Base-by-base conservation (phyloP, 2,113 vertebrate genomes). In the Entelurus aequoreus region DNA sequence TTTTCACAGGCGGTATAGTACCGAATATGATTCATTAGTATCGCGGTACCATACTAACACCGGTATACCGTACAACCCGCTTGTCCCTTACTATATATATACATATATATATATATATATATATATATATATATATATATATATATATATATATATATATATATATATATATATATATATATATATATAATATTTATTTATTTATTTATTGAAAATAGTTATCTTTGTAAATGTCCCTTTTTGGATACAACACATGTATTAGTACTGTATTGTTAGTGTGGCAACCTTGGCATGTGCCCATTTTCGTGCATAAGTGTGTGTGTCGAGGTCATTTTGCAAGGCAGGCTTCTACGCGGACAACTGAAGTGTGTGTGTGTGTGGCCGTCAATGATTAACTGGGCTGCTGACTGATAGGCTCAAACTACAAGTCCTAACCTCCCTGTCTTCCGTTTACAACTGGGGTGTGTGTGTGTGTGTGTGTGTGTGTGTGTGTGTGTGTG, bases 371-470 rank as follows among this genome's bases (percentile, higher is more conserved):
- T 69, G 42, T 28, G 28, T 28, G 28, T 53, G 51, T 44, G 1
- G 2, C 14, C 55, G 51, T 80, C 52, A 84, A 86, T 87, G 66
- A 87, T 86, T 86, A 82, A 83, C 76, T 5, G 0, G 36, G 73
- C 28, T 51, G 68, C 50, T 57, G 62, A 60, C 66, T n/a, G 64
- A 56, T 60, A 6, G 57, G 37, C 62, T 55, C 62, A 55, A 21
- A 65, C 66, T 70, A 48, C 5, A 52, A 55, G 53, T 21, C 58
- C 53, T 38, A 61, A 38, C 44, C 47, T 4, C 52, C 11, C 53
- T 44, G 48, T 46, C 9, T 1, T 51, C 11, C n/a, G 61, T 66
- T 63, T 48, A 28, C 48, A 48, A 7, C 49, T 9, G 21, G 19
- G 1, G 5, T 28, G 37, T 8, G 8, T 59, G 28, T 46, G 54